phyloP scores from a whole-genome alignment of 2,888 invertebrate species.

The Fragum sueziense region DNA sequence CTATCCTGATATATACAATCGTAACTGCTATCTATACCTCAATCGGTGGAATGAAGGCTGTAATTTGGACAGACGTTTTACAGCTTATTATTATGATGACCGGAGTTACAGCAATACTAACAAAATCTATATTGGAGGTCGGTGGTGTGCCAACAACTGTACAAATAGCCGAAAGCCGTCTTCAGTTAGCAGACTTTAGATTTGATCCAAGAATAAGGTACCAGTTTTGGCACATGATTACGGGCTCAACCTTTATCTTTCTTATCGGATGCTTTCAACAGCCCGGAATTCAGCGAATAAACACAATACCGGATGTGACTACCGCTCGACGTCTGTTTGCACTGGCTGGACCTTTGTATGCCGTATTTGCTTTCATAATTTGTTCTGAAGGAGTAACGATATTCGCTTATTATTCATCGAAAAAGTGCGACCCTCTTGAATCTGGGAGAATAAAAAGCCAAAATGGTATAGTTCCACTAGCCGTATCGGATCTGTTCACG shows the following conservation, averaged over 20 bases:
- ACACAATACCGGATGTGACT: slow-evolving; percentile 22
- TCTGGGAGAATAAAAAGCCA: slow-evolving; percentile 35
- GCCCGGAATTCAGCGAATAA: slow-evolving; percentile 32
- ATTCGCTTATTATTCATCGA: slow-evolving; percentile 32
- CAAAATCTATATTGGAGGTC: slow-evolving; percentile 24
- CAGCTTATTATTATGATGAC: slow-evolving; percentile 34
- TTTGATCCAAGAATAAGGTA: slow-evolving; percentile 34
- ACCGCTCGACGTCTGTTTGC: slow-evolving; percentile 22
- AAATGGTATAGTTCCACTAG: slow-evolving; percentile 43
- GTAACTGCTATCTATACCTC: slow-evolving; percentile 30
- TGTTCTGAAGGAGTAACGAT: slow-evolving; percentile 27
- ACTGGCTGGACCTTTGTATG: slow-evolving; percentile 28
- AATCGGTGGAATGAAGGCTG: slow-evolving; percentile 14
- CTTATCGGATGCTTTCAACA: slow-evolving; percentile 21
- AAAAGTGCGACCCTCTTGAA: slow-evolving; percentile 47
- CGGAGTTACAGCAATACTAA: slow-evolving; percentile 29
- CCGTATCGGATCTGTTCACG: slow-evolving; percentile 43
- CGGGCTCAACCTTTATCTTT: slow-evolving; percentile 21
- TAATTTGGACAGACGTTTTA: slow-evolving; percentile 11
- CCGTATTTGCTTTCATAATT: slow-evolving; percentile 13
- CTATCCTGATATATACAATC: slow-evolving; percentile 33
- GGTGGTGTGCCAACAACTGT: slow-evolving; percentile 17
- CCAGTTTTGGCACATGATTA: slow-evolving; percentile 25
- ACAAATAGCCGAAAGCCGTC: not conserved
- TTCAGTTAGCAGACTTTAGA: slow-evolving; percentile 19